phyloP scores from a whole-genome alignment of 2,888 invertebrate species.

The Heteromyza rotundicornis region DNA sequence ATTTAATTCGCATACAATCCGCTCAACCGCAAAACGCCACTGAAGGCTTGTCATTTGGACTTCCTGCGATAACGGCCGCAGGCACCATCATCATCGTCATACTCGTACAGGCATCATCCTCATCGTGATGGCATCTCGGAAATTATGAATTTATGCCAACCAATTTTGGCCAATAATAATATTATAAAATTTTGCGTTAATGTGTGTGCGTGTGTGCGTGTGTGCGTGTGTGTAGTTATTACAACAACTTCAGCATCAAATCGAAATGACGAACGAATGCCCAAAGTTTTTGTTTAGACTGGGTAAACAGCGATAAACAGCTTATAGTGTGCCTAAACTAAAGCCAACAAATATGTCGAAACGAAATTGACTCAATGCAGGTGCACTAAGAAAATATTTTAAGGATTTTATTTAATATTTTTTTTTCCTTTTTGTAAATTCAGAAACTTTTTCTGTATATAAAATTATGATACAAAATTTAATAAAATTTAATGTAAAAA shows the following conservation, averaged over 20 bases:
- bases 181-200: neutral
- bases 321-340: constrained; percentile 21
- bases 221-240: too few relatives aligned
- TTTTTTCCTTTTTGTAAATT: too few relatives aligned
- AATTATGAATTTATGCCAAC: constrained; percentile 8
- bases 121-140: constrained; percentile 5
- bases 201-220: too few relatives aligned
- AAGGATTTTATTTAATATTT: too few relatives aligned
- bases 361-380: too few relatives aligned
- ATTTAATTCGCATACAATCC: neutral
- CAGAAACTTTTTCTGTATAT: too few relatives aligned
- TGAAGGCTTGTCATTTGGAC: constrained; percentile 4
- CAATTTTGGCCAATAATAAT: constrained; percentile 8
- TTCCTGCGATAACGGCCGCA: constrained; percentile 15
- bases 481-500: too few relatives aligned
- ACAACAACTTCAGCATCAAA: neutral
- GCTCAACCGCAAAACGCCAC: neutral
- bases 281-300: constrained; percentile 18
- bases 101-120: too few relatives aligned
- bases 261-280: neutral
- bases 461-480: too few relatives aligned
- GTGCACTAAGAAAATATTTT: too few relatives aligned
- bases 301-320: constrained; percentile 31
- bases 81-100: too few relatives aligned
- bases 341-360: constrained; percentile 5